A percentile compares a stretch with the other conserved stretches of the same genome.
Conservation (phyloP, 2,888 invertebrate species). For the Gastracanthus pulcherrimus region DNA sequence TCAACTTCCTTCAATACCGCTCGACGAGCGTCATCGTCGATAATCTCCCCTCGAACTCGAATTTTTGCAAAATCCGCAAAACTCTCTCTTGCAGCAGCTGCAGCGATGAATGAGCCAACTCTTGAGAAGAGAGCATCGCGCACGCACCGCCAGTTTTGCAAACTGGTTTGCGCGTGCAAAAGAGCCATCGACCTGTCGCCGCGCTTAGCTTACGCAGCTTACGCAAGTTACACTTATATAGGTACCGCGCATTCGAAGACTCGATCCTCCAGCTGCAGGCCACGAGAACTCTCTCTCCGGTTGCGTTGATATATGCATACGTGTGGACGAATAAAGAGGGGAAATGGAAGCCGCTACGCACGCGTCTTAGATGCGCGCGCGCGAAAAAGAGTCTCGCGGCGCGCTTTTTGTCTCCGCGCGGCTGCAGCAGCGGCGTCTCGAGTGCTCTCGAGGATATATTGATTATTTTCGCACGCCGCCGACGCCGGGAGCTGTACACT, state of each 20-base stretch:
- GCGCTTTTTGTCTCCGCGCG: neutral
- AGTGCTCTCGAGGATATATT: constrained; percentile 68
- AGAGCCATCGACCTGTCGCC: constrained; percentile 31
- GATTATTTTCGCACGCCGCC: constrained; percentile 68
- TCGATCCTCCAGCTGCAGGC: neutral
- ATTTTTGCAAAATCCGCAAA: neutral
- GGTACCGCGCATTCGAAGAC: neutral
- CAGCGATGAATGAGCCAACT: no score
- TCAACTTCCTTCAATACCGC: neutral
- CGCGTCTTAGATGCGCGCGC: neutral
- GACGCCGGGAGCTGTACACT: no score
- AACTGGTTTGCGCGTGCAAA: neutral
- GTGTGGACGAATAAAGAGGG: no score
- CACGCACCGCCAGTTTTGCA: neutral
- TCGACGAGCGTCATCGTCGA: neutral
- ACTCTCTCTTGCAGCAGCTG: no score
- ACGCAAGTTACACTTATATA: no score
- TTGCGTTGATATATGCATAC: no score
- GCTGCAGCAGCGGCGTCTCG: constrained; percentile 33
- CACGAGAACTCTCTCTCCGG: no score
- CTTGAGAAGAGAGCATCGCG: no score
- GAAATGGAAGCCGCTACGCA: neutral
- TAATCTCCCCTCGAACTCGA: no score
- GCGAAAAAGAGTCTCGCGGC: neutral
- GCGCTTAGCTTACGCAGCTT: no score